These are phyloP conservation scores for Clunio marinus DNA, from an alignment of 2,888 invertebrate genomes.

Conservation along the genomic window DNA sequence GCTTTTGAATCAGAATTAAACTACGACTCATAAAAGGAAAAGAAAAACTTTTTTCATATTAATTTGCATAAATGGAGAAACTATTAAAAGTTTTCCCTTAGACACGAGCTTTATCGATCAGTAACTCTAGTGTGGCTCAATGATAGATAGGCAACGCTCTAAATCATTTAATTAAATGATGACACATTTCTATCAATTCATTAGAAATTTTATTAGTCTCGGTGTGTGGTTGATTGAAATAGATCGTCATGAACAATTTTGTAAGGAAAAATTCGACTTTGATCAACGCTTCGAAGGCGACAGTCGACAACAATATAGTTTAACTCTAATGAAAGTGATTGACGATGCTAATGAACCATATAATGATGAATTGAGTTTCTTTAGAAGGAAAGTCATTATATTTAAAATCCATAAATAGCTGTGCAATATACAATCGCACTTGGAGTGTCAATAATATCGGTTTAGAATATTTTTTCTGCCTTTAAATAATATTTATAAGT, in stretches of 20 bases:
- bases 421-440: too few species aligned
- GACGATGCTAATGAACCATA: slow-evolving; percentile 4
- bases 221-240: not conserved
- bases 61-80: slow-evolving; percentile 24
- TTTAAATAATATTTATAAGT: too few species aligned
- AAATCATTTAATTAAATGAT: not conserved
- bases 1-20: not conserved
- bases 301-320: not conserved
- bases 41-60: slow-evolving; percentile 14
- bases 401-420: not conserved
- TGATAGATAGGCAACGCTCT: too few species aligned
- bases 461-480: too few species aligned
- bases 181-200: slow-evolving; percentile 7
- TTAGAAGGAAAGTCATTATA: not conserved
- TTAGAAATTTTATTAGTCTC: too few species aligned
- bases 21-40: not conserved
- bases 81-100: slow-evolving; percentile 10
- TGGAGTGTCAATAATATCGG: too few species aligned
- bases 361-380: not conserved
- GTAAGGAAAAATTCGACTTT: not conserved
- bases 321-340: not conserved
- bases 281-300: not conserved
- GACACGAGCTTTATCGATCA: not conserved
- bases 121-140: not conserved
- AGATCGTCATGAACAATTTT: not conserved